Evolutionary conservation across 2,888 invertebrate genomes (phyloP), one percentile per base, ranked within the genome.

Genomic region (Allolobophora icterica): DNA sequence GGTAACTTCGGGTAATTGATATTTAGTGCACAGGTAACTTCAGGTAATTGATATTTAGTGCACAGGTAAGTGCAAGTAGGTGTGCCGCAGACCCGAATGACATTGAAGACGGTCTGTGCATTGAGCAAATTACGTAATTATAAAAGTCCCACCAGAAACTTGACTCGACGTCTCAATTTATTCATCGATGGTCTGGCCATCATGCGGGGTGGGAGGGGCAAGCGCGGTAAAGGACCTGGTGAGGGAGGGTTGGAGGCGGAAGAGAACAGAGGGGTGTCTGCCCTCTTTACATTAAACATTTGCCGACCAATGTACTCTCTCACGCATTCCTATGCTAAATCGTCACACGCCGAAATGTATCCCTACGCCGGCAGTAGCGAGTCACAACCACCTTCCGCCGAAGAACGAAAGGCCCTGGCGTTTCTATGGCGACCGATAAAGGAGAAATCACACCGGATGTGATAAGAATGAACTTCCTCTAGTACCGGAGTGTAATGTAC

Each of bases 331-430:
- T n/a, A 71, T 71, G 71, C 71, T 11, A 71, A 71, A 71, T n/a
- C 30, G 71, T 71, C 71, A 71, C 71, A 71, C 71, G 71, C 71
- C 71, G n/a, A 71, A 71, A 71, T 71, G 71, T 71, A 71, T 71
- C 71, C 71, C 71, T n/a, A n/a, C 71, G 71, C 71, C 71, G 71
- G 17, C 71, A 5, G n/a, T n/a, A 8, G 1, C 71, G 71, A 71
- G 71, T 71, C n/a, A 71, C 71, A 71, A 71, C 71, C 71, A 71
- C 71, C 71, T n/a, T 71, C 71, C 71, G 71, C 71, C 71, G 11
- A n/a, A n/a, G 71, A 71, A 71, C 71, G 30, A 71, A 24, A 52
- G n/a, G 11, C 30, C 71, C 71, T 71, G 71, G 71, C 30, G 71
- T 71, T 71, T n/a, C 71, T 71, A 71, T 71, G n/a, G 71, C 71